These are phyloP conservation scores for Cettia cetti DNA, from an alignment of 2,113 vertebrate species.

Conservation along the genomic window DNA sequence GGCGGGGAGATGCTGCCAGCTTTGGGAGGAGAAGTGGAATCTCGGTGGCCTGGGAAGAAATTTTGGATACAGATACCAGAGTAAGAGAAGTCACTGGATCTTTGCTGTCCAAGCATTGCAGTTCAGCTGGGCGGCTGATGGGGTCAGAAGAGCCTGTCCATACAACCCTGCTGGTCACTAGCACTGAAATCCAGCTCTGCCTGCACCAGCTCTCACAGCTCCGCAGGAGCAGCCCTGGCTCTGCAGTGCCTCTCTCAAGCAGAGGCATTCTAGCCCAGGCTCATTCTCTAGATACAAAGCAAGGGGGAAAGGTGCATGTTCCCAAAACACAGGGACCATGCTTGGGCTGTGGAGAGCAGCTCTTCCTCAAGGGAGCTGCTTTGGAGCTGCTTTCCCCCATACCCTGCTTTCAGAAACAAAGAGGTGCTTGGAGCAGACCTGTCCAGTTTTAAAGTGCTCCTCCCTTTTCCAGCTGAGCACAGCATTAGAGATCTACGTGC, in stretches of 20 bases:
- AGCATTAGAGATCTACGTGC: not conserved
- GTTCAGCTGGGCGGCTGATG: not conserved
- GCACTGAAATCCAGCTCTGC: not conserved
- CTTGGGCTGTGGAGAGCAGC: fast-evolving
- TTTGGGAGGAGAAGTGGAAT: slow-evolving; percentile 41
- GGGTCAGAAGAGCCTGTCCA: not conserved
- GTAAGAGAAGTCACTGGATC: not conserved
- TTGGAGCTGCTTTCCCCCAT: not conserved
- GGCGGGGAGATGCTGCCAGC: slow-evolving; percentile 35
- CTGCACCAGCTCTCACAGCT: too few species aligned
- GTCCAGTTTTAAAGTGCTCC: not conserved
- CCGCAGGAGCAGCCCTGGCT: not conserved
- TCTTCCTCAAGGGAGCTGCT: not conserved
- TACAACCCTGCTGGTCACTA: fast-evolving
- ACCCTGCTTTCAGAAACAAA: not conserved
- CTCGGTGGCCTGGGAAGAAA: not conserved
- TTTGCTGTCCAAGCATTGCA: not conserved
- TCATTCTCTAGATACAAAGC: fast-evolving
- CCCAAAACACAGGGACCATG: fast-evolving
- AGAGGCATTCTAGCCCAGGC: not conserved
- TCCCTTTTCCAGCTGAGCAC: not conserved
- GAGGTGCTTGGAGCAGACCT: not conserved
- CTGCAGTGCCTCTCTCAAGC: fast-evolving
- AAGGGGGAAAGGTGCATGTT: not conserved
- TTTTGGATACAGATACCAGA: not conserved